phyloP scores from a whole-genome alignment of 2,888 invertebrate genomes.

The Hydriomena furcata region DNA sequence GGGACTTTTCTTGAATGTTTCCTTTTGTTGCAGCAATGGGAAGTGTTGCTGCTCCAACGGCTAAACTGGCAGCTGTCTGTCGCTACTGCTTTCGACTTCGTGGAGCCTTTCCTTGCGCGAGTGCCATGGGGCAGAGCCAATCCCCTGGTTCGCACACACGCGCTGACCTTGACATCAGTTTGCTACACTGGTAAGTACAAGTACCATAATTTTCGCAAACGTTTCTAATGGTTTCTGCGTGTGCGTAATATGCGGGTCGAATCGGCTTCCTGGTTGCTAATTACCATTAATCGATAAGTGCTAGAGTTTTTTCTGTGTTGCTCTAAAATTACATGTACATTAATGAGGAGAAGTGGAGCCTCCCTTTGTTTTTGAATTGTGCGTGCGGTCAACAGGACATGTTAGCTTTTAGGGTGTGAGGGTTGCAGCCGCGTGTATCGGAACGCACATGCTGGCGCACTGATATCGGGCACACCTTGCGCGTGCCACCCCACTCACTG shows the following conservation, averaged over 20 bases:
- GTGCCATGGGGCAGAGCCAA: conserved; percentile 84
- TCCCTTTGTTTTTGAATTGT: conserved; percentile 67
- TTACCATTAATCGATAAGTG: conserved; percentile 60
- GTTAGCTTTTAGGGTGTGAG: conserved; percentile 51
- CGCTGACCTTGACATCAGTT: conserved; percentile 89
- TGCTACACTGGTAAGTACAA: conserved; percentile 89
- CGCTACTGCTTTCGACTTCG: conserved; percentile 92
- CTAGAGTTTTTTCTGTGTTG: conserved; percentile 28
- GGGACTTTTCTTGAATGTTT: conserved; percentile 34
- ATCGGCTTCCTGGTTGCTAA: conserved; percentile 54
- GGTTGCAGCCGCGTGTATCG: conserved; percentile 62
- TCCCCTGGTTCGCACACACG: conserved; percentile 87
- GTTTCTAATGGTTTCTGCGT: conserved; percentile 30
- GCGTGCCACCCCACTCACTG: conserved; percentile 63
- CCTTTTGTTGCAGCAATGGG: conserved; percentile 88
- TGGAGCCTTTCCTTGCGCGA: conserved; percentile 90
- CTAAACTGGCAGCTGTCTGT: conserved; percentile 92
- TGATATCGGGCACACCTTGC: conserved; percentile 82
- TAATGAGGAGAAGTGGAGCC: conserved; percentile 41
- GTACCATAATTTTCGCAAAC: conserved; percentile 31
- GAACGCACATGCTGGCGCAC: conserved; percentile 75
- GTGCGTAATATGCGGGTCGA: conserved; percentile 61
- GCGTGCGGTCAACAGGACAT: conserved; percentile 54
- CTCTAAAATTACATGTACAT: conserved; percentile 29
- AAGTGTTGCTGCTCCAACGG: conserved; percentile 88